Evolutionary conservation across 2,888 invertebrate species (phyloP), one percentile per base, ranked within the genome.

Genomic region (Pollenia griseotomentosa): DNA sequence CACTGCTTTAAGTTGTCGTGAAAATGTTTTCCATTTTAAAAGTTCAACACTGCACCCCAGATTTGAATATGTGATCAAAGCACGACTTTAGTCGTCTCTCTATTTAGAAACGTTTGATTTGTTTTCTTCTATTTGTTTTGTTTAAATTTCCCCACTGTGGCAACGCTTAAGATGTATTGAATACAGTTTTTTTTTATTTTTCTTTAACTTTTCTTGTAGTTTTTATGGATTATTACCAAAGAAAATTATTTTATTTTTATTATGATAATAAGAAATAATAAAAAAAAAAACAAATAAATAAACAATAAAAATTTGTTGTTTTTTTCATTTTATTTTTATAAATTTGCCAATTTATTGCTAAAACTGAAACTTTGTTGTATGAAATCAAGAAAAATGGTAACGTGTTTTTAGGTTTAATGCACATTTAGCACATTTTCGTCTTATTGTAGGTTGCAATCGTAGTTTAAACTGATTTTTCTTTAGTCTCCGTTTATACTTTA

Each of bases 361-460:
- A 70, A 80, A 42, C 42, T 44, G 8, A 42, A 63, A 79, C 44
- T 71, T n/a, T 11, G 46, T 33, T 66, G 51, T 14, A 19, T 42
- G 23, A 33, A 81, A 66, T n/a, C 40, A 77, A 77, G 42, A 48
- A 57, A 48, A 57, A 53, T 77, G 46, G 23, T 77, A 66, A 75
- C 33, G 19, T 57, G 44, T 78, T 79, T 80, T 16, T 5, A 55
- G 42, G 51, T 57, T 87, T 81, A 87, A 46, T 78, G 87, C 73
- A 74, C 83, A 84, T 84, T 81, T 81, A 74, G 81, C 77, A 19
- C 83, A 77, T 46, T 63, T 70, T 23, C 10, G 10, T 55, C 40
- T 55, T 53, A 63, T 44, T 63, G 46, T 78, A 70, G 73, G 63
- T 63, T 83, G 10, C 19, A 55, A n/a, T 53, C 33, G 33, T 5